These are phyloP conservation scores for Thymelicus lineola DNA, from an alignment of 2,888 invertebrate species.

Conservation along the genomic window DNA sequence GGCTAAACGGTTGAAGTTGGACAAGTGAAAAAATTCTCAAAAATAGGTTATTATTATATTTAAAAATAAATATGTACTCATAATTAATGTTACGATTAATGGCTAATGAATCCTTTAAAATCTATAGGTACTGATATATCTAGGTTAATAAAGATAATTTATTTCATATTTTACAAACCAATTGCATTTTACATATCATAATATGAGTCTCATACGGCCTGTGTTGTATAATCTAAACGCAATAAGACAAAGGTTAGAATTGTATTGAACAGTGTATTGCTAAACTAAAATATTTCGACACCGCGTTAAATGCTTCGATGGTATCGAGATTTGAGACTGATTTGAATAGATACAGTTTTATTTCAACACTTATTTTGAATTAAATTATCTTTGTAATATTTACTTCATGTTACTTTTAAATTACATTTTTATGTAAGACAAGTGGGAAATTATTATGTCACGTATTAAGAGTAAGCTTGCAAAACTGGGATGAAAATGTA, in stretches of 20 bases:
- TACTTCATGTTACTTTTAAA: background rate
- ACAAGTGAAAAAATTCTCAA: no score
- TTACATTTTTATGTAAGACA: no score
- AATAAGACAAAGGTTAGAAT: constrained; percentile 47
- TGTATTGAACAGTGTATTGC: constrained; percentile 46
- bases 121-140: no score
- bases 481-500: no score
- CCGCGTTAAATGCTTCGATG: constrained; percentile 28
- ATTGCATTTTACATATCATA: constrained; percentile 24
- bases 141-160: background rate
- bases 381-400: constrained; percentile 15
- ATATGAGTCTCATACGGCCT: background rate
- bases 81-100: no score
- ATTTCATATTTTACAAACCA: constrained; percentile 12
- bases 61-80: no score
- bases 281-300: constrained; percentile 44
- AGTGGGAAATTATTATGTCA: background rate
- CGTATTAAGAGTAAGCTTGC: no score
- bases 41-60: no score
- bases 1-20: no score
- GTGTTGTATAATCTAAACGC: constrained; percentile 43
- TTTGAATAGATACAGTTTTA: constrained; percentile 25
- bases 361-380: constrained; percentile 29
- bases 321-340: constrained; percentile 36
- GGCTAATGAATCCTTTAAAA: no score